A percentile compares a stretch with the other conserved stretches of the same genome.
phyloP scores from a whole-genome alignment of 2,113 vertebrate genomes.

The Alligator mississippiensis region DNA sequence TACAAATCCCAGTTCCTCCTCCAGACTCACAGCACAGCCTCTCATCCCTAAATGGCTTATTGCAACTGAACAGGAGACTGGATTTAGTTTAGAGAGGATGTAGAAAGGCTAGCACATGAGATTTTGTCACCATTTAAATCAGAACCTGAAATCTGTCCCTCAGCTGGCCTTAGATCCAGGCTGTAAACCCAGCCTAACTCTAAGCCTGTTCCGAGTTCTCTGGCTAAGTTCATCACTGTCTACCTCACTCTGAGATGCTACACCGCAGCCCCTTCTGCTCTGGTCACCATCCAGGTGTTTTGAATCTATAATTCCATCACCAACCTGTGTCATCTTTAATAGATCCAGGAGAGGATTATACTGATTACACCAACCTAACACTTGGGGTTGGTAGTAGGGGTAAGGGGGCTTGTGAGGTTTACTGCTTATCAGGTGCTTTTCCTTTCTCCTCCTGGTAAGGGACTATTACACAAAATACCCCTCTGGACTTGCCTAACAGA shows the following conservation, averaged over 20 bases:
- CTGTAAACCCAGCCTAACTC: background rate
- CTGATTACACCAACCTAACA: rapidly evolving
- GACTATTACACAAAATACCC: background rate
- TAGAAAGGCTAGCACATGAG: rapidly evolving
- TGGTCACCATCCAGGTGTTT: background rate
- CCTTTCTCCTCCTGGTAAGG: rapidly evolving
- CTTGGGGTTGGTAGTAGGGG: rapidly evolving
- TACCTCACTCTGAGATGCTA: background rate
- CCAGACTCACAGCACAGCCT: rapidly evolving
- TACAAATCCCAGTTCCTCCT: background rate
- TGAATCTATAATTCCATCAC: background rate
- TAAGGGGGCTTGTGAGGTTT: background rate
- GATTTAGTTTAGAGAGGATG: background rate
- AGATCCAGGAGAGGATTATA: background rate
- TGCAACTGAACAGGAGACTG: background rate
- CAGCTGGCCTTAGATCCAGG: background rate
- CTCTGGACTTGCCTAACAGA: rapidly evolving
- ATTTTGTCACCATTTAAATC: background rate
- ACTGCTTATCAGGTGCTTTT: background rate
- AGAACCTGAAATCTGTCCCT: background rate
- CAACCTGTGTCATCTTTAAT: background rate
- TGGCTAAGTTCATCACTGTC: background rate
- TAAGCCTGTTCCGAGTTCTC: background rate
- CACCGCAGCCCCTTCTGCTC: background rate
- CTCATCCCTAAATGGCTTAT: rapidly evolving